Evolutionary conservation across 2,888 invertebrate species (phyloP), one percentile per base, ranked within the genome.

Genomic region (Drosophila gaucha): DNA sequence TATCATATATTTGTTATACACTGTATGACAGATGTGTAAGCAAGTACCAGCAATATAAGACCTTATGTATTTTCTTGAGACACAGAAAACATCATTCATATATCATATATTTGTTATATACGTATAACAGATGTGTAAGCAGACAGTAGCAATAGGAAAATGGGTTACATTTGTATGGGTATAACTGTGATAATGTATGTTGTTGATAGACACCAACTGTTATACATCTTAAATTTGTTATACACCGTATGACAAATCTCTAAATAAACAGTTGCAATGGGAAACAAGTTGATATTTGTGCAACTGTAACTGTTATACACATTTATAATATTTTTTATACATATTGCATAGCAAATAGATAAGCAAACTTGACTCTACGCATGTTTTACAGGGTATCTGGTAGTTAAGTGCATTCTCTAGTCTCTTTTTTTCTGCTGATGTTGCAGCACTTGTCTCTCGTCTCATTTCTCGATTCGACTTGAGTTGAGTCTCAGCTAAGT

Each of bases 381-480:
- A 31, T 9, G 16, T 31, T 31, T 30, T 20, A 31, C 3, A 51
- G 39, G 16, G 16, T 16, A 39, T 22, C 30, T 30, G 2, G 6
- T 1, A 39, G 39, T 14, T 5, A 3, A 22, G 8, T 14, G n/a
- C 5, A 22, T 8, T 18, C 0, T 24, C 2, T 2, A 20, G 20
- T 3, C 8, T 2, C 1, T 5, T 41, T 39, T 54, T 66, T 52
- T 67, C 26, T 62, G 73, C 73, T 73, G 60, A 60, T 60, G 59
- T 35, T 20, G 70, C 66, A 60, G 59, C 26, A 49, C 39, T 54
- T 31, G 57, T 30, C 55, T 68, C 35, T 52, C 36, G 50, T 26
- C 54, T 67, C 22, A 57, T 55, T 41, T 41, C 38, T 57, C 38
- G 30, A 39, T 41, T 59, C 26, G 35, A 57, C 41, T 59, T 56